Evolutionary conservation across 2,888 invertebrate genomes (phyloP).

Genomic region (Lepetodrilus schrolli): DNA sequence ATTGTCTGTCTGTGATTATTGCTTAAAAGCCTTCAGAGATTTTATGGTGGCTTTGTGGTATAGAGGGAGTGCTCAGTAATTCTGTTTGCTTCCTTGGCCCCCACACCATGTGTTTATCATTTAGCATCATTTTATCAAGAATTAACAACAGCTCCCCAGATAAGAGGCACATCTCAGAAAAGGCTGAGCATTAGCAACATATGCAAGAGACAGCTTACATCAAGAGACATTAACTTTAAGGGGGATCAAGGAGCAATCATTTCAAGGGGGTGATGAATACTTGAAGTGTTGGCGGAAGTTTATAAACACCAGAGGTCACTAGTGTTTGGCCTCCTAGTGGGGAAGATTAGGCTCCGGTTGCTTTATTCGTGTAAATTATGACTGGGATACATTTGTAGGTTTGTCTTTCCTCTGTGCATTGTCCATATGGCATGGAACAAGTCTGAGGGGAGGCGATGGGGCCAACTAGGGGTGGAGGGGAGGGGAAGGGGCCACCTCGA

Average conservation of each 20-base stretch:
- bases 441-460: neutral
- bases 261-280: slow-evolving; percentile 25
- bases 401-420: slow-evolving; percentile 19
- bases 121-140: slow-evolving; percentile 28
- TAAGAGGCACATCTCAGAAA: slow-evolving; percentile 12
- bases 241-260: slow-evolving; percentile 23
- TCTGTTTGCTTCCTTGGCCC: slow-evolving; percentile 10
- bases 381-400: slow-evolving; percentile 20
- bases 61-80: slow-evolving; percentile 25
- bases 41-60: slow-evolving; percentile 17
- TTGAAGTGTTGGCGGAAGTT: slow-evolving; percentile 27
- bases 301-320: slow-evolving; percentile 20
- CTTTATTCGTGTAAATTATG: slow-evolving; percentile 3
- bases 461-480: neutral
- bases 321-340: slow-evolving; percentile 19
- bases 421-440: slow-evolving; percentile 15
- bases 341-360: slow-evolving; percentile 18
- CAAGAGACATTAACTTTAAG: slow-evolving; percentile 18
- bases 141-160: slow-evolving; percentile 18
- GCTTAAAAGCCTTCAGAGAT: neutral
- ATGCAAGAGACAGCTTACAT: slow-evolving; percentile 16
- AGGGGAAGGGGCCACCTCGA: neutral
- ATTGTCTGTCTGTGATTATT: neutral
- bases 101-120: slow-evolving; percentile 28
- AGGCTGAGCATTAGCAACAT: slow-evolving; percentile 15